Base-by-base conservation (phyloP, 64 coral and sea anemone genomes). In the Dendrophyllia cribrosa region DNA sequence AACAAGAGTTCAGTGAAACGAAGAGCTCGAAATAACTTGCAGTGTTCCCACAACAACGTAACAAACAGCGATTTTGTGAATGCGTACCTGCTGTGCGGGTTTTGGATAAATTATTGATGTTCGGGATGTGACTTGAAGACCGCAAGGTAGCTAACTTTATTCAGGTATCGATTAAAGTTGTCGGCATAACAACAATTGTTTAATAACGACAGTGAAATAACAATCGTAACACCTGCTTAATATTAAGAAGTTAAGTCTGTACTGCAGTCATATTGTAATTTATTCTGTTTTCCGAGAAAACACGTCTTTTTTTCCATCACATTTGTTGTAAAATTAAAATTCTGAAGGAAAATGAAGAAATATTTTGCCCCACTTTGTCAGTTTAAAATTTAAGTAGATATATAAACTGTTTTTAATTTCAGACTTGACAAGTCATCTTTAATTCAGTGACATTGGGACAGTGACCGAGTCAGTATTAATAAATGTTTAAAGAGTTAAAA, bases 1-100 rank as follows among this genome's bases (percentile, higher is more conserved):
- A 80, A 34, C 23, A 16, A 61, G 5, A 43, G 2, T 2, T 23
- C 10, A 56, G 20, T 13, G 4, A 13, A 56, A 53, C 20, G 52
- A 59, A 78, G 10, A 56, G 17, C 55, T 80, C 17, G 19, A 68
- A 51, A 49, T 67, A 4, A 51, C 50, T 67, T 14, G n/a, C 34
- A 34, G 34, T 34, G 80, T 84, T 84, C 62, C 80, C 80, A 84
- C 62, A 84, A 84, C 80, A 84, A 48, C 80, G 43, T 19, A 23
- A 47, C 62, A 84, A 84, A 84, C 61, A 84, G 17, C 8, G 50
- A 8, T 15, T 67, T 23, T 4, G 43, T 68, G 62, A 68, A 43
- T 62, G 60, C 16, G 60, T 43, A 82, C 79, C 79, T 82, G 79
- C 61, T n/a, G 62, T 20, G 80, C 4, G 4, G 3, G 62, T 68